Conservation (phyloP, 2,113 vertebrate genomes). For the Anoplopoma fimbria region DNA sequence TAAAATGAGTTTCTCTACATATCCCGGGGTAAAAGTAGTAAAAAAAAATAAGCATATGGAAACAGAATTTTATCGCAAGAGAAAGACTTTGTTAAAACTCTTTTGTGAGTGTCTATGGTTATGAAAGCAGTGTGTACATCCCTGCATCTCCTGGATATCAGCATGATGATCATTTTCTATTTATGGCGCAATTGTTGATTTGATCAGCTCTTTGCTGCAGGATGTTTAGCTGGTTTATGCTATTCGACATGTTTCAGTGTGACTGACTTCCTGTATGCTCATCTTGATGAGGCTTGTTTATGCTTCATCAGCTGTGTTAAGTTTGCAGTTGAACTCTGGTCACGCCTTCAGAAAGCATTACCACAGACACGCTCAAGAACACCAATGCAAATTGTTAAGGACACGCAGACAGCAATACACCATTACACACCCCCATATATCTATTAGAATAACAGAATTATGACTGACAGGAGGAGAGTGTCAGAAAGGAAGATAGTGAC, state of each 20-base stretch:
- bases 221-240: background rate
- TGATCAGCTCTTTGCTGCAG: background rate
- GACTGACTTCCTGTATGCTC: background rate
- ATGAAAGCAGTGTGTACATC: background rate
- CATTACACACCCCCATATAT: background rate
- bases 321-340: slow-evolving; percentile 51
- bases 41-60: background rate
- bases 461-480: slow-evolving; percentile 57
- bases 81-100: background rate
- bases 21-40: background rate
- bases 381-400: background rate
- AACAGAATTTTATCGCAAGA: background rate
- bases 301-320: slow-evolving; percentile 23
- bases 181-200: background rate
- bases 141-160: background rate
- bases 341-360: slow-evolving; percentile 59
- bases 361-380: background rate
- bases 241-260: background rate
- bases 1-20: background rate
- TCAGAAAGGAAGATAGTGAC: slow-evolving; percentile 42
- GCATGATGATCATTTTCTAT: background rate
- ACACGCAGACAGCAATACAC: background rate
- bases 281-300: slow-evolving; percentile 22
- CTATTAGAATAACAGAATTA: slow-evolving; percentile 10
- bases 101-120: background rate